Evolutionary conservation across 2,888 invertebrate species (phyloP).

Genomic region (Thyatira batis): DNA sequence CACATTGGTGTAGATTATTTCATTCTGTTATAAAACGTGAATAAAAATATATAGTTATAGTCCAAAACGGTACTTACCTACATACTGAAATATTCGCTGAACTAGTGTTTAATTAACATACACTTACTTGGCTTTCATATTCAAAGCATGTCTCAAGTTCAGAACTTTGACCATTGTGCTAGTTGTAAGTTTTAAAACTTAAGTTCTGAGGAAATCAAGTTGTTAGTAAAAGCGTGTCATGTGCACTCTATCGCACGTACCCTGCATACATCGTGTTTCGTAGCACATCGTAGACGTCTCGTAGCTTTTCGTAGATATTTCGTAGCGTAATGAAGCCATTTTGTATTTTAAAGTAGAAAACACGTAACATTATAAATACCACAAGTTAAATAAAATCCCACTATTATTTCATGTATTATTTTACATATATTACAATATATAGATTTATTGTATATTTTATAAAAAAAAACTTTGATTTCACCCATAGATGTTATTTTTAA

Average conservation of each 20-base stretch:
- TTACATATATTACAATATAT: no score
- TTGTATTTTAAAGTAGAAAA: no score
- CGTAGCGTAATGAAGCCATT: background rate
- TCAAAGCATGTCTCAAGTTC: background rate
- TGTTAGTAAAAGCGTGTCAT: background rate
- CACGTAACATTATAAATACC: no score
- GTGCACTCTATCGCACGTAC: background rate
- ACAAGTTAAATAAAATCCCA: no score
- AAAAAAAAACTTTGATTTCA: no score
- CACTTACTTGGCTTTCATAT: background rate
- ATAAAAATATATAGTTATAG: no score
- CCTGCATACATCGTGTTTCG: background rate
- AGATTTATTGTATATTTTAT: no score
- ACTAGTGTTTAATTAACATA: background rate
- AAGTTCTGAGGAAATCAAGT: background rate
- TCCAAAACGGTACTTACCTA: no score
- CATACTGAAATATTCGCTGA: background rate
- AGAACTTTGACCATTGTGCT: background rate
- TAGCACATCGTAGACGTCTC: background rate
- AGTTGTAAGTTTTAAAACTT: background rate
- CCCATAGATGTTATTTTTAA: no score
- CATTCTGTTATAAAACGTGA: no score
- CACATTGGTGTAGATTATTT: no score
- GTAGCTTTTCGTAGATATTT: background rate
- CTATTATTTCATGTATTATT: no score